These are phyloP conservation scores for Myrmophylax atrothorax DNA, from an alignment of 2,113 vertebrate species.

Conservation along the genomic window DNA sequence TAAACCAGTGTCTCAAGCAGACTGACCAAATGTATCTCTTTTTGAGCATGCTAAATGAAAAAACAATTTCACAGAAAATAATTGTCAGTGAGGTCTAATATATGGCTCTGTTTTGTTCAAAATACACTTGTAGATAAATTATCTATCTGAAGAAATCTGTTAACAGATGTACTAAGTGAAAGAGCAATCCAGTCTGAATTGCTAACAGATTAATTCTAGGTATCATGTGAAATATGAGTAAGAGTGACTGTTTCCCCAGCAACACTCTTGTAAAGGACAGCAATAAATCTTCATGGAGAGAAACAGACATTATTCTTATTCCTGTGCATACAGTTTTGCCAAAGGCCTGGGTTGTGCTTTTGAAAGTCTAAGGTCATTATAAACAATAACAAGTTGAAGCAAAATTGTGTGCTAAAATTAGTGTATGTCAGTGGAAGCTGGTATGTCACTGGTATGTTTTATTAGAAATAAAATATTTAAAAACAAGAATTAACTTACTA, in stretches of 20 bases:
- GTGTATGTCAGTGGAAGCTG: not conserved
- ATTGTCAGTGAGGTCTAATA: not conserved
- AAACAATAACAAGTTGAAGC: not conserved
- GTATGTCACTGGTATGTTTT: not conserved
- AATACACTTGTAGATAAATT: not conserved
- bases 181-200: not conserved
- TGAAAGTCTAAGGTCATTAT: not conserved
- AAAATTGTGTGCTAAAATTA: not conserved
- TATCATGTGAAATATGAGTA: conserved; percentile 58
- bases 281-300: not conserved
- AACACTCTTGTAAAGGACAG: conserved; percentile 28
- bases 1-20: not conserved
- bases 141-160: not conserved
- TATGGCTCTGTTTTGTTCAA: not conserved
- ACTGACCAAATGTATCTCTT: not conserved
- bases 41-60: not conserved
- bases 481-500: not conserved
- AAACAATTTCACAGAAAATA: not conserved
- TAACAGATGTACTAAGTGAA: conserved; percentile 1
- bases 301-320: not conserved
- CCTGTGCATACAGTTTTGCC: not conserved
- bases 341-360: not conserved
- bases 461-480: not conserved
- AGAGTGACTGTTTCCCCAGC: conserved; percentile 48
- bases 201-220: conserved; percentile 21